Base-by-base conservation (phyloP, 2,888 invertebrate genomes). In the Nomada ruficornis region DNA sequence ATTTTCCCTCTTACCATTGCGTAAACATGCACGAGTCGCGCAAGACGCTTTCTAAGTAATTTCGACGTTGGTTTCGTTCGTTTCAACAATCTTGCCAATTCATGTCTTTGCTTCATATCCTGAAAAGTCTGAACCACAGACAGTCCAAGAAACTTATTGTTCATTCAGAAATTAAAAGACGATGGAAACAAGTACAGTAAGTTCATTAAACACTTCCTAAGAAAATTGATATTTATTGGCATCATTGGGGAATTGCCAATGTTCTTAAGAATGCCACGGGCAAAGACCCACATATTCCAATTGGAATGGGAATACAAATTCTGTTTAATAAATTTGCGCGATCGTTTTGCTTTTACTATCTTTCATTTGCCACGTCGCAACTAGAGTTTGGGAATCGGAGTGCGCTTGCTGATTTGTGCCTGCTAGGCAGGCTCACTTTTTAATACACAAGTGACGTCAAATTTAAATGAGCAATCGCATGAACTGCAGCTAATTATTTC, bases 31-130 rank as follows among this genome's bases (percentile, higher is more conserved):
- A 18, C 55, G 54, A 67, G 75, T 75, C 50, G 64, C 20, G 78
- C 73, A 82, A 67, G 59, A 77, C 67, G 78, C 59, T 76, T 85
- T 85, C 78, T 63, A 81, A 11, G 73, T 73, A 85, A 85, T 79
- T 85, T 82, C 64, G 52, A 68, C 23, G 71, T 75, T 64, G 68
- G 62, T 29, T 71, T 62, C 64, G 47, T 64, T 47, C 67, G 59
- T 70, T 85, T 78, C 73, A 29, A 55, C 74, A 75, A n/a, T 57
- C 15, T 54, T n/a, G 55, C 36, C 59, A 52, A 67, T 80, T 55
- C 65, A 68, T 64, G 68, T 64, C 57, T 69, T 65, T 50, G 29
- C 60, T 54, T 73, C 65, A 29, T 42, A 67, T 68, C 67, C 29
- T 67, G 59, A 72, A 50, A 15, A 7, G n/a, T 7, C 23, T n/a